These are phyloP conservation scores for Smittia sp. DNA, from an alignment of 2,888 invertebrate genomes.

Conservation along the genomic window DNA sequence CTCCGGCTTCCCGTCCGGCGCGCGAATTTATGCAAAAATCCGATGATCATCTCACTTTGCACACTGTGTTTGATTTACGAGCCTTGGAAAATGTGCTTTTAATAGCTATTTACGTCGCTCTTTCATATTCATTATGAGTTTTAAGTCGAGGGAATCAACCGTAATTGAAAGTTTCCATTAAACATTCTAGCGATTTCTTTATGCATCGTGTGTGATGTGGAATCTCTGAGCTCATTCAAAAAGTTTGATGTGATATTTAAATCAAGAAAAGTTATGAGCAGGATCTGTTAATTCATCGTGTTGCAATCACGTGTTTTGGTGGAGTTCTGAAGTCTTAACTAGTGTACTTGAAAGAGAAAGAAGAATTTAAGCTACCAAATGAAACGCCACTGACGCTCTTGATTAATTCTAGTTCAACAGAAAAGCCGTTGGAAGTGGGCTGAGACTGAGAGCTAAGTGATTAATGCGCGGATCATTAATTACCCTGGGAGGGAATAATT, in stretches of 20 bases:
- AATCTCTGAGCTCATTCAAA: not conserved
- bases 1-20: not conserved
- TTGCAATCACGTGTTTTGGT: no score
- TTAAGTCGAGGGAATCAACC: no score
- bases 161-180: constrained; percentile 22
- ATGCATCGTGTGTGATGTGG: constrained; percentile 15
- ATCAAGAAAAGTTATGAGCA: constrained; percentile 12
- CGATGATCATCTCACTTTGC: not conserved
- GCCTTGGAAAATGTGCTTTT: constrained; percentile 32
- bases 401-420: not conserved
- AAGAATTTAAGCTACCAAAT: no score
- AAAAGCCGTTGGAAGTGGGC: not conserved
- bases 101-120: constrained; percentile 11
- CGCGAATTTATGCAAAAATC: constrained; percentile 20
- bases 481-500: not conserved
- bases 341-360: no score
- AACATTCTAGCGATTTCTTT: not conserved
- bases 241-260: constrained; percentile 4
- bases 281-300: no score
- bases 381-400: no score
- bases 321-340: no score
- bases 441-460: constrained; percentile 20
- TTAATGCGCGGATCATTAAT: constrained; percentile 25
- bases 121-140: constrained; percentile 8
- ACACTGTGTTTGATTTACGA: constrained; percentile 31